Evolutionary conservation across 2,888 invertebrate genomes (phyloP).

Genomic region (Trachelus iudaicus): DNA sequence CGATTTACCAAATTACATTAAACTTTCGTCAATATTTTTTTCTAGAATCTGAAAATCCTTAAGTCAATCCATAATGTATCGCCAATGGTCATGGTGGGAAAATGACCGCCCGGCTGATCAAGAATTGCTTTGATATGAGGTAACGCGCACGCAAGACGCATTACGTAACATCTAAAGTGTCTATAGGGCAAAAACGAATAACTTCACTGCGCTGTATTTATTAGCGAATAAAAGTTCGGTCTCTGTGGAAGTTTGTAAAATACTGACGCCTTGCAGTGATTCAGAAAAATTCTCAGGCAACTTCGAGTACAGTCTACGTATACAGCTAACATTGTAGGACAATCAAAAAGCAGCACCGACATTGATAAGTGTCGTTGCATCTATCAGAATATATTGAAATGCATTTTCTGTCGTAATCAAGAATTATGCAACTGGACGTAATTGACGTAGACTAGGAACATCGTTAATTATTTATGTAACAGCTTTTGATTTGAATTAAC

Average conservation of each 20-base stretch:
- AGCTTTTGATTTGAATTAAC: conserved; percentile 3
- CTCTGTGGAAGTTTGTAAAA: neutral
- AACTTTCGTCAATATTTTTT: neutral
- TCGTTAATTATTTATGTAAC: conserved; percentile 8
- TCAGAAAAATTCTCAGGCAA: neutral
- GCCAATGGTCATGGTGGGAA: conserved; percentile 37
- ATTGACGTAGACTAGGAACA: neutral
- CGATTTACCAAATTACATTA: neutral
- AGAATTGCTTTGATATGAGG: conserved; percentile 50
- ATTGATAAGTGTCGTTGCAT: neutral
- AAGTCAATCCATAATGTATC: neutral
- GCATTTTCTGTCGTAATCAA: neutral
- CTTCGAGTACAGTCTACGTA: neutral
- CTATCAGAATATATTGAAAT: neutral
- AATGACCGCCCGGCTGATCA: conserved; percentile 40
- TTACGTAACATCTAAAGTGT: conserved; percentile 38
- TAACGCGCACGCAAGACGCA: conserved; percentile 44
- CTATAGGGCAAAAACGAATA: neutral
- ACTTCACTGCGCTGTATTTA: neutral
- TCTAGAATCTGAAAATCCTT: neutral
- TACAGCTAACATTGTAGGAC: neutral
- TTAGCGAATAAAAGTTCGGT: neutral
- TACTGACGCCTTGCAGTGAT: neutral
- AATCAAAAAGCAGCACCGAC: neutral
- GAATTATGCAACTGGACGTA: neutral